These are phyloP conservation scores for Hyla sarda DNA, from an alignment of 2,113 vertebrate genomes.

Conservation along the genomic window DNA sequence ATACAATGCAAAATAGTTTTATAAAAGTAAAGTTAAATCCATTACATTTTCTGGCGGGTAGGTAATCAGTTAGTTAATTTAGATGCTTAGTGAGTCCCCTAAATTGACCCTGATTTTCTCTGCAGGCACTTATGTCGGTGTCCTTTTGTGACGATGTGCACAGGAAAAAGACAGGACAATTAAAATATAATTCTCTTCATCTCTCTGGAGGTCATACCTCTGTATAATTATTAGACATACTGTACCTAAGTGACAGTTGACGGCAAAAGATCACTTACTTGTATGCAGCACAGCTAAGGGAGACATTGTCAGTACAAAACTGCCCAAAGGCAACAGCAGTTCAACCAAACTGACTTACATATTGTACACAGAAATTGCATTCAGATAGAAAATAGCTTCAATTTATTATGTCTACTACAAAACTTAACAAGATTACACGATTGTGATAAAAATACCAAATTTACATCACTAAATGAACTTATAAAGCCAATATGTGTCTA, in stretches of 20 bases:
- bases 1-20: constrained; percentile 3
- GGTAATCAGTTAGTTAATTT: constrained; percentile 8
- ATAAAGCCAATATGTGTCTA: too few relatives aligned
- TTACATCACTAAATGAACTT: too few relatives aligned
- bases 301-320: constrained; percentile 18
- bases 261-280: constrained; percentile 18
- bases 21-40: neutral
- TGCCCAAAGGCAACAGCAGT: neutral
- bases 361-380: neutral
- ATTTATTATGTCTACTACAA: too few relatives aligned
- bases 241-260: constrained; percentile 39
- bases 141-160: constrained; percentile 29
- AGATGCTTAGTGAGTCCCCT: neutral
- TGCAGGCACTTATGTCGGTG: neutral
- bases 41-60: neutral
- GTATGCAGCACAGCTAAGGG: constrained; percentile 12
- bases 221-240: constrained; percentile 34
- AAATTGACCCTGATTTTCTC: constrained; percentile 43
- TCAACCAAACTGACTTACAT: neutral
- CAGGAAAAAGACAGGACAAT: constrained; percentile 31
- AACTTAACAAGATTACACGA: too few relatives aligned
- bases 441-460: too few relatives aligned
- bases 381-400: neutral
- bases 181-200: constrained; percentile 36
- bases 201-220: constrained; percentile 34